phyloP scores from a whole-genome alignment of 92 coral and sea anemone species.

The Parazoanthus darwini region DNA sequence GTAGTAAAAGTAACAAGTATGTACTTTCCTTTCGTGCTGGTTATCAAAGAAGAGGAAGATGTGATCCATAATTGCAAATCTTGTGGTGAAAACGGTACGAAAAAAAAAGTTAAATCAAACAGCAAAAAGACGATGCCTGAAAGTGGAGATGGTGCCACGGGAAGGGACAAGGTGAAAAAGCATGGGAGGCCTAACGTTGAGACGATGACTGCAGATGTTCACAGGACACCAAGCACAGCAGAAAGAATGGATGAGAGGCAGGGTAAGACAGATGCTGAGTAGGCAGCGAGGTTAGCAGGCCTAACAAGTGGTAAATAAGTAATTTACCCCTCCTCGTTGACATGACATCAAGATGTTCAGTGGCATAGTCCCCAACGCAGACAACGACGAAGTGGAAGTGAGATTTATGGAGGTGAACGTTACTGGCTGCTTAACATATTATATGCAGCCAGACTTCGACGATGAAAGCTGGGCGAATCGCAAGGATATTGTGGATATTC shows the following conservation, averaged over 20 bases:
- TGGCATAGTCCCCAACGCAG: slow-evolving; percentile 2
- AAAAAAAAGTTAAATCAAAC: not conserved
- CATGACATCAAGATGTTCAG: slow-evolving; percentile 25
- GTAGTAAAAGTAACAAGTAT: slow-evolving; percentile 15
- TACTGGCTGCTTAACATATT: slow-evolving; percentile 23
- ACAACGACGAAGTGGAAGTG: slow-evolving; percentile 12
- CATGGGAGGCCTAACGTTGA: not conserved
- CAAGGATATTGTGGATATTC: slow-evolving; percentile 26
- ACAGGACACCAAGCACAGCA: slow-evolving; percentile 8
- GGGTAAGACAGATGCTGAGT: slow-evolving; percentile 31
- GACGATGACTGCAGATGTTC: not conserved
- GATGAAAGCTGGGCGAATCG: slow-evolving; percentile 17
- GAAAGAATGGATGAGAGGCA: slow-evolving; percentile 23
- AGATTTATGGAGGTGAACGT: slow-evolving; percentile 19
- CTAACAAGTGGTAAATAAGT: slow-evolving; percentile 41
- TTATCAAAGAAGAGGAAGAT: not conserved
- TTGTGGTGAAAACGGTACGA: not conserved
- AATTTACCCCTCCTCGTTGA: slow-evolving; percentile 22
- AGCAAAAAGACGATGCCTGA: slow-evolving; percentile 9
- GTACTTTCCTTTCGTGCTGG: slow-evolving; percentile 18
- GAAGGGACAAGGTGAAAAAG: not conserved
- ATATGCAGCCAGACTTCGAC: slow-evolving; percentile 30
- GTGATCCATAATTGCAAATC: not conserved
- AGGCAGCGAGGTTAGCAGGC: slow-evolving; percentile 10
- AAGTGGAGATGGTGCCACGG: not conserved